Evolutionary conservation across 2,888 invertebrate species (phyloP), one percentile per base, ranked within the genome.

Genomic region (Amaurobius ferox): DNA sequence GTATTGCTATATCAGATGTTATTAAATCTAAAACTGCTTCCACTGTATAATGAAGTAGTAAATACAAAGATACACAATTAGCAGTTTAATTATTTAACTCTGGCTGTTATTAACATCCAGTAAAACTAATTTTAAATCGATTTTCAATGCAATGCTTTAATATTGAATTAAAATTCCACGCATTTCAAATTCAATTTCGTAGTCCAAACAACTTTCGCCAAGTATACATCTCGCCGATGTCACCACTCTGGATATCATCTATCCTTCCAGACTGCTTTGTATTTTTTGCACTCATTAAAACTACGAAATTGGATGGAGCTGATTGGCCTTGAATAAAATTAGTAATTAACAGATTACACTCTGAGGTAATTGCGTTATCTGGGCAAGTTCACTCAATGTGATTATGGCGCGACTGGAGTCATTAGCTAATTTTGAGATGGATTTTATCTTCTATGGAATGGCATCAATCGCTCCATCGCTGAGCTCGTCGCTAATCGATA

Each of bases 291-390:
- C 32, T 66, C 11, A 2, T 23, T 13, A 9, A 23, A 23, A 23
- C 55, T 23, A 23, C 55, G 23, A 55, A 35, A 66, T 23, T 30
- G 19, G 19, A 66, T 66, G 30, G 35, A 66, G 66, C 66, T 35
- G 66, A 66, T 35, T 32, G 32, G 19, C 19, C 19, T 66, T 66
- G 66, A 66, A 32, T 66, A 66, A 66, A 32, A 66, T 32, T 30
- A 16, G 19, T 66, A 66, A 66, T 66, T 66, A 35, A 32, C 32
- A 32, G 23, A 66, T 66, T 66, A 66, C 23, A 32, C 35, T 30
- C 23, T 6, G n/a, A 32, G 30, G 23, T 66, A 66, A 66, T 66
- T 66, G 66, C 66, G 35, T 55, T 55, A 55, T 55, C 23, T 55
- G 55, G 1, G 23, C 19, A 23, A 23, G 19, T 55, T 55, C 55